Percentiles rank a stretch among this genome's conserved stretches.
Conservation (phyloP, 2,888 invertebrate species). For the Agrochola litura region DNA sequence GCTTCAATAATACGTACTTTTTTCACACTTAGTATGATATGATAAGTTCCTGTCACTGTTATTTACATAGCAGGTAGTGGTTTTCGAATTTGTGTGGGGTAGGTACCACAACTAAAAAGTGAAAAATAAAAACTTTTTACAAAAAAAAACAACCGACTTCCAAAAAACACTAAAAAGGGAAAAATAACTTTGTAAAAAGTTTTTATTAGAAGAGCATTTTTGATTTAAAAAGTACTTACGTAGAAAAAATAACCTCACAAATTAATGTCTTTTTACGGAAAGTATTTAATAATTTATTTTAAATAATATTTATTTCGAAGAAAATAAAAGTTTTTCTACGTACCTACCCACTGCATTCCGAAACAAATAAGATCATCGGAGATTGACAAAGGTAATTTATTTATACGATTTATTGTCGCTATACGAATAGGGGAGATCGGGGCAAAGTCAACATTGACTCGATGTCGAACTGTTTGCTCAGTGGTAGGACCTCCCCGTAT, state of each 20-base stretch:
- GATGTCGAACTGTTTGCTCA: slow-evolving; percentile 86
- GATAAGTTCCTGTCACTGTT: too few relatives aligned
- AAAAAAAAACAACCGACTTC: too few relatives aligned
- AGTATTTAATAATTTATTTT: background rate
- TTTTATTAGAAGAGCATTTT: background rate
- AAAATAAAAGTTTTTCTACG: background rate
- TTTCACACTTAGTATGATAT: too few relatives aligned
- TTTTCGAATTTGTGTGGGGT: too few relatives aligned
- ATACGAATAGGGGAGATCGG: slow-evolving; percentile 75
- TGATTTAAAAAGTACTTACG: background rate
- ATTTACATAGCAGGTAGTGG: too few relatives aligned
- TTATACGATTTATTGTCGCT: slow-evolving; percentile 86
- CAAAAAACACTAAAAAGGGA: too few relatives aligned
- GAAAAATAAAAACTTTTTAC: too few relatives aligned
- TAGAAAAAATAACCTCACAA: background rate
- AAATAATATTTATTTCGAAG: background rate
- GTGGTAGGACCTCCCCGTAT: slow-evolving; percentile 73
- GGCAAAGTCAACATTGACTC: slow-evolving; percentile 86
- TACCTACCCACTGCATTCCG: slow-evolving; percentile 8
- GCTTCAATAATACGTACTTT: too few relatives aligned
- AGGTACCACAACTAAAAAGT: too few relatives aligned
- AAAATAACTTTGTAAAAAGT: too few relatives aligned
- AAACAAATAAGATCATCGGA: slow-evolving; percentile 81
- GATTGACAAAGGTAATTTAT: slow-evolving; percentile 89
- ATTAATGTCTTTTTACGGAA: background rate